Conservation (phyloP, 2,888 invertebrate species). For the Syrista parreyssii region DNA sequence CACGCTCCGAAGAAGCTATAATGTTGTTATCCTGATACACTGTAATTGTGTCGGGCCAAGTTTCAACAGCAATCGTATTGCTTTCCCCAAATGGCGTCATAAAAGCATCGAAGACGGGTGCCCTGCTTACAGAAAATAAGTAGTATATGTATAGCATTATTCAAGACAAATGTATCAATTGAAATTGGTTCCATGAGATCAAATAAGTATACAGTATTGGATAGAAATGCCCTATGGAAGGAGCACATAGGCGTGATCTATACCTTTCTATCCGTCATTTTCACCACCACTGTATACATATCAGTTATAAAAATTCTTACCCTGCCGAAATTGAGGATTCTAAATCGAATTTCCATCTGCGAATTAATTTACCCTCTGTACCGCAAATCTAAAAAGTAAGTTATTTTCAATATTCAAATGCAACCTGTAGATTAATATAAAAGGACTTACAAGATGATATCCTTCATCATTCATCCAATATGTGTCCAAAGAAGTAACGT, state of each 20-base stretch:
- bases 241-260: not conserved
- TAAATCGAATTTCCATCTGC: constrained; percentile 52
- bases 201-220: not conserved
- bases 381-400: constrained; percentile 51
- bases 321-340: constrained; percentile 39
- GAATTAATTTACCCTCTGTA: constrained; percentile 49
- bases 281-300: not conserved
- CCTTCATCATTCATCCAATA: constrained; percentile 51
- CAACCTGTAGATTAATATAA: not conserved
- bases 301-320: constrained; percentile 24
- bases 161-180: constrained; percentile 6
- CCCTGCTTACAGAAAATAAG: constrained; percentile 26
- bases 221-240: too few relatives aligned
- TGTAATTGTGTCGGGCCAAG: constrained; percentile 44
- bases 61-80: constrained; percentile 51
- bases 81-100: constrained; percentile 40
- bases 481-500: constrained; percentile 55
- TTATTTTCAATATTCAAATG: not conserved
- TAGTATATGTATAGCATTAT: not conserved
- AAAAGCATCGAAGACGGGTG: constrained; percentile 55
- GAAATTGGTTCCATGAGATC: too few relatives aligned
- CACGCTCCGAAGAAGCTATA: constrained; percentile 65
- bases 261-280: not conserved
- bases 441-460: constrained; percentile 45
- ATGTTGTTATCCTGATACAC: constrained; percentile 66